A percentile compares a stretch with the other conserved stretches of the same genome.
phyloP scores from a whole-genome alignment of 1,140 invertebrate genomes.

The Pygmarrhopalites habei region DNA sequence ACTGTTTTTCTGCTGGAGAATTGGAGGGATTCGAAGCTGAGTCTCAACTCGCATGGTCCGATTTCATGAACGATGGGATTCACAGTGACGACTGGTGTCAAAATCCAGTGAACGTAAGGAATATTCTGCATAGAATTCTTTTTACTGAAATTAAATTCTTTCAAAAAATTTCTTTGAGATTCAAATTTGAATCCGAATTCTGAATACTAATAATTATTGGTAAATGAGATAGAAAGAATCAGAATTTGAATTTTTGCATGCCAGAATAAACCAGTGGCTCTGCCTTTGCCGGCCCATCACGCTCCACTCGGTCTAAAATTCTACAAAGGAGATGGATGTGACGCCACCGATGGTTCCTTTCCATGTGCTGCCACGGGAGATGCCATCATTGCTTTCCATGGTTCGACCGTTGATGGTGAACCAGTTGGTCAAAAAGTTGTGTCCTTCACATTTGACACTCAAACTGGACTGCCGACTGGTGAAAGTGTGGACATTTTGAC shows the following conservation, averaged over 20 bases:
- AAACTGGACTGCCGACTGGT: slow-evolving; percentile 18
- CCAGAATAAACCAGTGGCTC: slow-evolving; percentile 27
- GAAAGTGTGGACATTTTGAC: slow-evolving; percentile 3
- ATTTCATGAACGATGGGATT: slow-evolving; percentile 28
- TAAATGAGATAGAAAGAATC: no score
- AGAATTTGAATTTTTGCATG: no score
- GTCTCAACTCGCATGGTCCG: slow-evolving; percentile 29
- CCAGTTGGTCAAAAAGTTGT: slow-evolving; percentile 21
- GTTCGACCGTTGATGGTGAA: slow-evolving; percentile 18
- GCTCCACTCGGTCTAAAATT: slow-evolving; percentile 33
- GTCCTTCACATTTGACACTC: slow-evolving; percentile 13
- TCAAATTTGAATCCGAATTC: no score
- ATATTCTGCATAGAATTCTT: no score
- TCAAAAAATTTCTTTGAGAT: no score
- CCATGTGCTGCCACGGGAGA: slow-evolving; percentile 24
- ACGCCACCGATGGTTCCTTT: slow-evolving; percentile 11
- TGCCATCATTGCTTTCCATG: slow-evolving; percentile 29
- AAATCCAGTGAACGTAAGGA: slow-evolving; percentile 26
- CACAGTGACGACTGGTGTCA: slow-evolving; percentile 33
- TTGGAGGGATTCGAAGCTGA: slow-evolving; percentile 7
- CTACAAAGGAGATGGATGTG: slow-evolving; percentile 10
- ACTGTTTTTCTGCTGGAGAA: slow-evolving; percentile 22
- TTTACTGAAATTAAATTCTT: no score
- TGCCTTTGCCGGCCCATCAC: slow-evolving; percentile 27
- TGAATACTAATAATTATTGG: no score